A percentile compares a stretch with the other conserved stretches of the same genome.
Evolutionary conservation across 2,113 vertebrate species (phyloP).

Genomic region (Tautogolabrus adspersus): DNA sequence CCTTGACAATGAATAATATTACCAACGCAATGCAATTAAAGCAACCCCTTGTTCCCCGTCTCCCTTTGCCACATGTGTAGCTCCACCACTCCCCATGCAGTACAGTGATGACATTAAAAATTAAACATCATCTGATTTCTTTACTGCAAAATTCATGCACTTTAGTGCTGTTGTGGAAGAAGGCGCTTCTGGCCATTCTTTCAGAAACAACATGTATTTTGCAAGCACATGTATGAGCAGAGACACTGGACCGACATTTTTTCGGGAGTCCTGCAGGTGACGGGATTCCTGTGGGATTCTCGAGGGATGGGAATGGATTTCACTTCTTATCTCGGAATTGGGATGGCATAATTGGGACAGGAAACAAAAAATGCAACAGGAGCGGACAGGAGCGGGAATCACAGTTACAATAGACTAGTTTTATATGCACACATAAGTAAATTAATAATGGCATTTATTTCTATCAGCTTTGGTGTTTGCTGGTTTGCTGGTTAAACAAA

Average conservation of each 20-base stretch:
- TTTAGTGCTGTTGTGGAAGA: constrained; percentile 39
- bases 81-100: constrained; percentile 40
- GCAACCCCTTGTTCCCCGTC: constrained; percentile 49
- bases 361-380: too few relatives aligned
- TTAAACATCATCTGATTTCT: constrained; percentile 70
- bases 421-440: too few relatives aligned
- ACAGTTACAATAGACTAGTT: too few relatives aligned
- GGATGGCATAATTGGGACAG: too few relatives aligned
- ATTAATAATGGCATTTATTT: too few relatives aligned
- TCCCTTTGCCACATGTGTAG: constrained; percentile 57
- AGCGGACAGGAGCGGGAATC: too few relatives aligned
- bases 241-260: not conserved
- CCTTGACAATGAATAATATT: constrained; percentile 80
- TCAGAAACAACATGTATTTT: constrained; percentile 27
- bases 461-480: too few relatives aligned
- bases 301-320: too few relatives aligned
- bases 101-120: constrained; percentile 71
- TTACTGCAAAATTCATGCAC: constrained; percentile 67
- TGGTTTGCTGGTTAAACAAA: not conserved
- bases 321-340: too few relatives aligned
- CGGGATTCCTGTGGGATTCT: too few relatives aligned
- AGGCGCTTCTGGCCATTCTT: constrained; percentile 41
- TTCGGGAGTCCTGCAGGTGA: too few relatives aligned
- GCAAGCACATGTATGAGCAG: constrained; percentile 11
- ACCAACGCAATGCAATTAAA: constrained; percentile 75